Percentiles rank a stretch among this genome's conserved stretches.
These are phyloP conservation scores for Catostylus mosaicus DNA, from an alignment of 30 jellyfish, hydroid and myxozoan species.

Conservation along the genomic window DNA sequence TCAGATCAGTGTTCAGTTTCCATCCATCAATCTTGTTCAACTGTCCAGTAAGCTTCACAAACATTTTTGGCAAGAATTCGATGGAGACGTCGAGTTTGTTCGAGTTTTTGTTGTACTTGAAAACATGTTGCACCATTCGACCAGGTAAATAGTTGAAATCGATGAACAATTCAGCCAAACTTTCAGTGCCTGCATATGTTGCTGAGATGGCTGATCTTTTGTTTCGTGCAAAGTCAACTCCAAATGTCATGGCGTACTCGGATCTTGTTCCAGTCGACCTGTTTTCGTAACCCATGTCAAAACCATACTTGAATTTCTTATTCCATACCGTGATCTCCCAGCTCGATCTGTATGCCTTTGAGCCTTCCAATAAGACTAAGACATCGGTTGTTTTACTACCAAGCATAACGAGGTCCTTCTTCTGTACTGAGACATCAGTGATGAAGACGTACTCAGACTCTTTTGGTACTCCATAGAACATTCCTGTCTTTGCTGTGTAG, in stretches of 20 bases:
- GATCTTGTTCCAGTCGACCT: constrained; percentile 66
- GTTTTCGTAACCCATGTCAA: constrained; percentile 70
- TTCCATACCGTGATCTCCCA: constrained; percentile 75
- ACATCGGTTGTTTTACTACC: constrained; percentile 55
- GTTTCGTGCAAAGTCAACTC: constrained; percentile 74
- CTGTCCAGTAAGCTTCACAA: constrained; percentile 61
- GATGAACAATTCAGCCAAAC: constrained; percentile 46
- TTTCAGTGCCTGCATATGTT: constrained; percentile 56
- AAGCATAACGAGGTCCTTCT: constrained; percentile 42
- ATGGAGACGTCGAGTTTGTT: constrained; percentile 61
- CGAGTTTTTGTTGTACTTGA: constrained; percentile 51
- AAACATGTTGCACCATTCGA: constrained; percentile 60
- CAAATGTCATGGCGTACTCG: constrained; percentile 49
- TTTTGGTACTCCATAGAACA: constrained; percentile 25
- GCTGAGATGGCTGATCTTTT: constrained; percentile 63
- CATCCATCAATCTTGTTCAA: constrained; percentile 75
- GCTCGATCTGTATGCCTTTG: constrained; percentile 53
- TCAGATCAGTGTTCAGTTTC: constrained; percentile 72
- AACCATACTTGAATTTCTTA: constrained; percentile 88
- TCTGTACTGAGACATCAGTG: constrained; percentile 49
- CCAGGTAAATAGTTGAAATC: constrained; percentile 89
- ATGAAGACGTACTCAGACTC: constrained; percentile 34
- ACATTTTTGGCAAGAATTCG: constrained; percentile 97
- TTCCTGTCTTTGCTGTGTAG: constrained; percentile 49
- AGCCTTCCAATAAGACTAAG: constrained; percentile 38